These are phyloP conservation scores for Nezara viridula DNA, from an alignment of 2,888 invertebrate genomes.

Conservation along the genomic window DNA sequence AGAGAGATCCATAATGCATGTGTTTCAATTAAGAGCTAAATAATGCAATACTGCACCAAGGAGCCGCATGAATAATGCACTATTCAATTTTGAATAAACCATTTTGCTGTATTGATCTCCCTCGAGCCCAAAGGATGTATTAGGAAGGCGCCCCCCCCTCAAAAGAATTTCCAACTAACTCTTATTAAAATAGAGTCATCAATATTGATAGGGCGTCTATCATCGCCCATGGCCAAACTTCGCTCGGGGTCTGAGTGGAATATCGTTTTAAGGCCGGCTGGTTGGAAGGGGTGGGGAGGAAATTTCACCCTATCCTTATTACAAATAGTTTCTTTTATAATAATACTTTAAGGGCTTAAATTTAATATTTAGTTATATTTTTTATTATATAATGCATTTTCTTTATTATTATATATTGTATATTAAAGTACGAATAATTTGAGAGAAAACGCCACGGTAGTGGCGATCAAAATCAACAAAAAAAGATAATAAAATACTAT, in stretches of 20 bases:
- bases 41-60: conserved; percentile 46
- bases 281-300: not conserved
- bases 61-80: conserved; percentile 39
- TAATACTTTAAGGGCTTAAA: not conserved
- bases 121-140: not conserved
- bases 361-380: no score
- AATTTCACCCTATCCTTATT: not conserved
- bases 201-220: conserved; percentile 34
- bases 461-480: no score
- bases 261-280: no score
- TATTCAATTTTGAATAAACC: conserved; percentile 38
- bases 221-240: not conserved
- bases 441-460: no score
- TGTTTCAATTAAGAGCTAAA: conserved; percentile 44
- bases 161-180: conserved; percentile 38
- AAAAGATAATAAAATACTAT: no score
- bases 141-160: not conserved
- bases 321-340: not conserved
- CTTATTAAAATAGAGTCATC: conserved; percentile 31
- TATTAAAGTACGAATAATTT: no score
- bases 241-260: not conserved
- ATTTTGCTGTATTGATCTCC: conserved; percentile 16
- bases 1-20: conserved; percentile 26
- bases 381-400: no score
- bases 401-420: no score